Conservation (phyloP, 2,113 vertebrate species). For the Mobula birostris region DNA sequence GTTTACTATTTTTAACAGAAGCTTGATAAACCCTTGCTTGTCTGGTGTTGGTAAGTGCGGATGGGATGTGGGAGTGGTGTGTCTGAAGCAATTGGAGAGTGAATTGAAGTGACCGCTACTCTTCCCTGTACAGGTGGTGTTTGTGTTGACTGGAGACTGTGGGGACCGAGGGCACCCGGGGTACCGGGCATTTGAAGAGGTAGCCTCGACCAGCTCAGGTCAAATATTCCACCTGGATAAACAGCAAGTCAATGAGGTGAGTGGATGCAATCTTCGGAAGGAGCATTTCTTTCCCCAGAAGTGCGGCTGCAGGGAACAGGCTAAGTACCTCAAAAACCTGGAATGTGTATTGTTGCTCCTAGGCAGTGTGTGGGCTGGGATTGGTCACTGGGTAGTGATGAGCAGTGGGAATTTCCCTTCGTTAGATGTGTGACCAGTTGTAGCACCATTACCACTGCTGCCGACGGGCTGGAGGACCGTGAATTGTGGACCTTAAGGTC, state of each 20-base stretch:
- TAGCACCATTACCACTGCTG: not conserved
- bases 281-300: not conserved
- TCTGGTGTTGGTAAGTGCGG: not conserved
- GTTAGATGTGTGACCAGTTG: not conserved
- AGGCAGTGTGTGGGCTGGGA: not conserved
- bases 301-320: not conserved
- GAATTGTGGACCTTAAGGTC: not conserved
- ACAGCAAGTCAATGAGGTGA: conserved; percentile 88
- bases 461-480: not conserved
- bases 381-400: not conserved
- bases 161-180: conserved; percentile 84
- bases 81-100: not conserved
- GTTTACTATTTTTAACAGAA: not conserved
- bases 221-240: conserved; percentile 93
- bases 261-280: conserved; percentile 35
- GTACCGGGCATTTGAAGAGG: conserved; percentile 81
- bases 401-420: not conserved
- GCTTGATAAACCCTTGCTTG: not conserved
- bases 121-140: conserved; percentile 69
- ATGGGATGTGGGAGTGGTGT: too few relatives aligned
- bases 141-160: conserved; percentile 87
- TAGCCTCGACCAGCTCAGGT: conserved; percentile 80
- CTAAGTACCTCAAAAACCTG: not conserved
- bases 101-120: not conserved
- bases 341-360: not conserved